Evolutionary conservation across 2,113 vertebrate genomes (phyloP), one percentile per base, ranked within the genome.

Genomic region (Rissa tridactyla): DNA sequence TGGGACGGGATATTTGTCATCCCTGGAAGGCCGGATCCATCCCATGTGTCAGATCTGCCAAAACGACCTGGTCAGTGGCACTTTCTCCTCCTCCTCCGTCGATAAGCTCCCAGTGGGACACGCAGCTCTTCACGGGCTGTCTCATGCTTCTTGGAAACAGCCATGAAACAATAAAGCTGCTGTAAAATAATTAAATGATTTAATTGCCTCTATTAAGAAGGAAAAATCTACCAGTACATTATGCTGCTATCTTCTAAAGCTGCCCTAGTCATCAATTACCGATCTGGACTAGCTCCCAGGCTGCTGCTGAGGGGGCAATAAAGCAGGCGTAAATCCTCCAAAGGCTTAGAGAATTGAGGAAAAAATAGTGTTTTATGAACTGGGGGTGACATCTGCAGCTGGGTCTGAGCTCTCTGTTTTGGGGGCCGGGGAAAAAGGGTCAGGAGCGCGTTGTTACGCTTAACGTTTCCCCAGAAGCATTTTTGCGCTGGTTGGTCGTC

Each of bases 121-220:
- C 0, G 0, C 23, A 78, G 95, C 46, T 93, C 62, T 69, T 82
- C 70, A 38, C 1, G 2, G 90, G n/a, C 72, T 71, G 42, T 42
- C 29, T 57, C 9, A 2, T 70, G 6, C 69, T 88, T 52, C 77
- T 72, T 82, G 54, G 83, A 86, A 95, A 86, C 57, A 57, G 73
- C 57, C 5, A 5, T 5, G 36, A 91, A 82, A 79, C 44, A 36
- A 36, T 86, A 91, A 88, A 86, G 30, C 88, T 52, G 69, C 94
- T 91, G 66, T 87, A 87, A 95, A 94, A 58, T 88, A 91, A 94
- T 94, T 82, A 78, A 80, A 83, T 69, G 6, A 30, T 82, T 89
- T 84, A 82, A 94, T 89, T 94, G 86, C 77, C 46, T 91, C 88
- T 76, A 57, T 78, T 89, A 76, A 75, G 91, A 96, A 52, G 40